Conservation (phyloP, 30 jellyfish, hydroid and myxozoan species). For the Calvadosia cruxmelitensis region DNA sequence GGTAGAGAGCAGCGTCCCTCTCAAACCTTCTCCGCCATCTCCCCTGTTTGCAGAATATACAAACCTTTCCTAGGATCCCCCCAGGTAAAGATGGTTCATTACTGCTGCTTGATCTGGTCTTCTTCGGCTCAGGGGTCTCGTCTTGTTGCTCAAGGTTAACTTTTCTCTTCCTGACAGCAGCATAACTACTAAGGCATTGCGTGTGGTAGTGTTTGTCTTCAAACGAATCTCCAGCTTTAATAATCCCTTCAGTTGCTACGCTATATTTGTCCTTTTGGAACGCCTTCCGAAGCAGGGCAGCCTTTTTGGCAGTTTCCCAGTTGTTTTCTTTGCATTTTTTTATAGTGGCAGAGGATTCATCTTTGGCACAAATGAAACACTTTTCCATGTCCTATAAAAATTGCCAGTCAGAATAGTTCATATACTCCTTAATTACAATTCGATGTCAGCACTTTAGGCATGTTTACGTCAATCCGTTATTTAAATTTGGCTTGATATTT, state of each 20-base stretch:
- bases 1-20: not conserved
- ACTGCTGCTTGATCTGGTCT: not conserved
- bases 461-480: no score
- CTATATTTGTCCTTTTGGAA: not conserved
- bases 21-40: not conserved
- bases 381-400: no score
- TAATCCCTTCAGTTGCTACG: not conserved
- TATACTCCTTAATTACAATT: no score
- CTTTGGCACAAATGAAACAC: no score
- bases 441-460: no score
- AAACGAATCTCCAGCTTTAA: not conserved
- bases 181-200: not conserved
- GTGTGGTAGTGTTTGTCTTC: not conserved
- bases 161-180: not conserved
- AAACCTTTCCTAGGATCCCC: not conserved
- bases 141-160: no score
- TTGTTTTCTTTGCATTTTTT: no score
- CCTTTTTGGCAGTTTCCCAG: not conserved
- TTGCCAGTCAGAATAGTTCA: no score
- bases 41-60: not conserved
- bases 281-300: not conserved
- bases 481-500: no score
- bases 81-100: not conserved
- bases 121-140: not conserved
- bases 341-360: no score